Evolutionary conservation across 2,888 invertebrate genomes (phyloP), one percentile per base, ranked within the genome.

Genomic region (Stenodera caucasica): DNA sequence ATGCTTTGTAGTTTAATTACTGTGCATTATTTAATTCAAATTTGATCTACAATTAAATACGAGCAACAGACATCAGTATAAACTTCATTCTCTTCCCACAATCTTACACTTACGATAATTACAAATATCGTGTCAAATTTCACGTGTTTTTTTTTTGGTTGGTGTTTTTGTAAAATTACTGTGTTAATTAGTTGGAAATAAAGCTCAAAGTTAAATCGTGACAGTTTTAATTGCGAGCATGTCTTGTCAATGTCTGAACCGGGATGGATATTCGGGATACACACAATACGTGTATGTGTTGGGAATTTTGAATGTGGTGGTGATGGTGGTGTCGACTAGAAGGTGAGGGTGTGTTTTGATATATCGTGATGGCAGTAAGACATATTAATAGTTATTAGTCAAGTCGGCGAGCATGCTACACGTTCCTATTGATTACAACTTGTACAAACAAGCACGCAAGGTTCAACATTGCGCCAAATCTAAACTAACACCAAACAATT

Each of bases 1-100:
- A 78, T 72, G 80, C 80, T 80, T 79, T 80, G 80, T 80, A 78
- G 80, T 80, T 80, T 80, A 80, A 80, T 80, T 80, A 78, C 77
- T 73, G 77, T 78, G 77, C 79, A 77, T 80, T 80, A 80, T 80
- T 80, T 79, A 80, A 80, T 79, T 79, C 80, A 78, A 77, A 79
- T 80, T 80, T 80, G 78, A 79, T 77, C 75, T 77, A 78, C 80
- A 80, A 80, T 80, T 80, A 79, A 79, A 78, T 77, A 77, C 76
- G 76, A 74, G 75, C 77, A n/a, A n/a, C n/a, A n/a, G n/a, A n/a
- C n/a, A n/a, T n/a, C n/a, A n/a, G n/a, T n/a, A n/a, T n/a, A n/a
- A n/a, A n/a, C n/a, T n/a, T n/a, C n/a, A n/a, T n/a, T n/a, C n/a
- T n/a, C n/a, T 26, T 26, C 7, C 26, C 26, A 26, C 7, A 26